Base-by-base conservation (phyloP, 2,113 vertebrate species). In the Rana temporaria region DNA sequence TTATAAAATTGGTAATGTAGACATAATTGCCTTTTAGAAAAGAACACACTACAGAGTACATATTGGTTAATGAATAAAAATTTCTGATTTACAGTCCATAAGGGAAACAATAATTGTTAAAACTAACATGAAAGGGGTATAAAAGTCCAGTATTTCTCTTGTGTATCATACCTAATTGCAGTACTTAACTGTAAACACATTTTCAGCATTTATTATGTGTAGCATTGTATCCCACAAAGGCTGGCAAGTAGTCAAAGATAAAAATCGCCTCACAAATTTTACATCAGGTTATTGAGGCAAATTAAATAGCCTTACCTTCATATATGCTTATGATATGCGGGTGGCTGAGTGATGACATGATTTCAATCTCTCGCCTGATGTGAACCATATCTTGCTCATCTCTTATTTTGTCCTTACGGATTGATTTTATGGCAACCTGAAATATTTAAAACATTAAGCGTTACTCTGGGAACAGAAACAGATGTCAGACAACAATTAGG, bases 381-480 rank as follows among this genome's bases (percentile, higher is more conserved):
- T 99, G 97, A 91, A 98, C 96, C 98, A 99, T 99, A 91, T 99
- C 98, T 89, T 98, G 96, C 71, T 99, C 97, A 85, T 99, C 97
- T 92, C 97, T 98, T 93, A 99, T 99, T 94, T 97, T 98, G 93
- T 99, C 97, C 92, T 99, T 99, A 89, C 97, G 95, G 85, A 99
- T 99, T 79, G 97, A 99, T 93, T 99, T 99, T 92, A 99, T 99
- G 87, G 98, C 98, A 88, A 99, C 97, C 98, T 99, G 92, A 87
- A 92, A 93, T 19, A 92, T 90, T 90, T 90, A 93, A 91, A 89
- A 94, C 91, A 93, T 89, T 88, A 90, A 90, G 89, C 59, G 90
- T 94, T 94, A 94, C 87, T 91, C 82, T 85, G 89, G 87, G 91
- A 90, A 90, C 86, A 80, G 79, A 91, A 74, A 90, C 82, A 93